Base-by-base conservation (phyloP, 2,888 invertebrate genomes). In the Pseudanteris insignis region DNA sequence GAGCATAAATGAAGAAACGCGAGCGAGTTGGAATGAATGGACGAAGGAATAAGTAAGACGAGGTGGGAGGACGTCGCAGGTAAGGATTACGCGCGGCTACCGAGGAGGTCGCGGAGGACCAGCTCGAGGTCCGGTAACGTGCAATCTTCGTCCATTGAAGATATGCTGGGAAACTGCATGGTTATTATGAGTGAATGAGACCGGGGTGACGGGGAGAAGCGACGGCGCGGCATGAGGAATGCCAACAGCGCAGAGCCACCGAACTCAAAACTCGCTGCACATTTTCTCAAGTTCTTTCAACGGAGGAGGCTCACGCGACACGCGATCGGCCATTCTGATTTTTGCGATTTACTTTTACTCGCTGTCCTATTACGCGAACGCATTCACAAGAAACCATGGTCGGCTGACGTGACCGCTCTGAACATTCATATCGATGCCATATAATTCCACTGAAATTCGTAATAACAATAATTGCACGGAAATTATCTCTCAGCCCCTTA, bases 81-180 rank as follows among this genome's bases (percentile, higher is more conserved):
- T 61, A 55, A 48, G 51, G 57, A n/a, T n/a, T 44, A 47, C 38
- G 55, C 40, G 55, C 58, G 57, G 57, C 62, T 58, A 60, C 34
- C 50, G 46, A 65, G 63, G 66, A 69, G 67, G 68, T 67, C 63
- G 66, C 51, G 38, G 54, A 68, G 67, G 68, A 70, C 67, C 68
- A 70, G 72, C 68, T 68, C 64, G 73, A 73, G 74, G 73, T 70
- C 75, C 75, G 65, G 74, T 74, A 77, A 75, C 78, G 68, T 78
- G 78, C 78, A 79, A 79, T 79, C 79, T 79, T 78, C 72, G 72
- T 69, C 76, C 78, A 79, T 79, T 79, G 77, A 79, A 78, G 75
- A 77, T 73, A 71, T 74, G 71, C 73, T 79, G 79, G 78, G 78
- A 79, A 79, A 78, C 75, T 78, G 79, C 77, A 74, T 74, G 75